Base-by-base conservation (phyloP, 2,113 vertebrate species). In the Sinocyclocheilus anophthalmus region DNA sequence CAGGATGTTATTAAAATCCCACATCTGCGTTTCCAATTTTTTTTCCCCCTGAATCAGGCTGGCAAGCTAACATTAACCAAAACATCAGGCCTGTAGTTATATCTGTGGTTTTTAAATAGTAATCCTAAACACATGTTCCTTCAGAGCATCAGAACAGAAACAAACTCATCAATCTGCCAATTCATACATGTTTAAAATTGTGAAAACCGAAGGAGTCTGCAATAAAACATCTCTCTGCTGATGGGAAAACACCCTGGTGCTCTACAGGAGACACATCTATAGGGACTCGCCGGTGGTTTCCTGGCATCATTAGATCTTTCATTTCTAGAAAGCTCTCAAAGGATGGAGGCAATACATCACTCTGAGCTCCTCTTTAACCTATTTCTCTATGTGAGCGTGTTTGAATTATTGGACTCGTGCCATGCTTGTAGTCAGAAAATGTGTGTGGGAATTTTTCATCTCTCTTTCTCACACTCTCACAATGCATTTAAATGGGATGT, bases 401-500 rank as follows among this genome's bases (percentile, higher is more conserved):
- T 45, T 76, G 63, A 82, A 70, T 67, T 48, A 82, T 82, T 82
- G 80, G 80, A 82, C 63, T 70, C 5, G 20, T 37, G 80, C 80
- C 80, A 70, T 4, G 45, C 80, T 37, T 53, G 42, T 33, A 45
- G 11, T 53, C 18, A 12, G 26, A 82, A 67, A 81, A 82, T 26
- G 63, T 22, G n/a, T 67, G 80, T 53, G 80, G 63, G 80, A 69
- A 82, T 82, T 82, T 82, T 70, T 70, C 63, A 69, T 82, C 42
- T 53, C 80, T 22, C n/a, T n/a, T n/a, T 81, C 57, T 81, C 59
- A 20, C 63, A n/a, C 63, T 53, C 45, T 33, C 63, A 69, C 63
- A 69, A 53, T 82, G 80, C 69, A 76, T 84, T 86, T 86, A 81
- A 86, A 81, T 86, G 57, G 22, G 42, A 76, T 83, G 75, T 76